Percentiles rank a stretch among this genome's conserved stretches.
phyloP scores from a whole-genome alignment of 1,140 invertebrate species.

The Cataglyphis hispanica region DNA sequence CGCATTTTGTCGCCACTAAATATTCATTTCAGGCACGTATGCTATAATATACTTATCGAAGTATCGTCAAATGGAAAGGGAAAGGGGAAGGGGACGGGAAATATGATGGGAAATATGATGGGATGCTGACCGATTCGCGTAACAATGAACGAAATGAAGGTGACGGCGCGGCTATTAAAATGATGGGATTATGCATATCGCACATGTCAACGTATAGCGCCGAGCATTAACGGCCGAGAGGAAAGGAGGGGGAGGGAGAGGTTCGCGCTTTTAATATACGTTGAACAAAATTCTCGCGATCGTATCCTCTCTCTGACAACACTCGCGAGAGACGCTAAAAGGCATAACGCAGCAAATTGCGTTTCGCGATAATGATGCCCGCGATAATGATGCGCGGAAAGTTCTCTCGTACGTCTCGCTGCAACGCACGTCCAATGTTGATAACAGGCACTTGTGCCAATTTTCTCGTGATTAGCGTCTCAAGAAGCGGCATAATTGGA shows the following conservation, averaged over 20 bases:
- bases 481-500: slow-evolving; percentile 47
- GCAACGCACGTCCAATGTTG: slow-evolving; percentile 20
- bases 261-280: slow-evolving; percentile 69
- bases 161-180: slow-evolving; percentile 68
- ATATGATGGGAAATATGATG: slow-evolving; percentile 38
- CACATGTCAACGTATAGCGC: slow-evolving; percentile 55
- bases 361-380: slow-evolving; percentile 68
- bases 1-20: slow-evolving; percentile 55
- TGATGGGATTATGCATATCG: slow-evolving; percentile 71
- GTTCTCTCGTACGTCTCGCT: slow-evolving; percentile 35
- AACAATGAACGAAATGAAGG: slow-evolving; percentile 51
- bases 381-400: slow-evolving; percentile 65
- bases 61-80: neutral
- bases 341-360: slow-evolving; percentile 66
- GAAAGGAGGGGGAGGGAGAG: too few species aligned
- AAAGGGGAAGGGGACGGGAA: too few species aligned
- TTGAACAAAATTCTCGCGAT: slow-evolving; percentile 66
- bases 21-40: slow-evolving; percentile 59
- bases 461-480: slow-evolving; percentile 48
- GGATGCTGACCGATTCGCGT: slow-evolving; percentile 47
- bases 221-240: slow-evolving; percentile 49
- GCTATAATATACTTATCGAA: slow-evolving; percentile 56
- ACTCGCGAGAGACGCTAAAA: slow-evolving; percentile 44
- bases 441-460: slow-evolving; percentile 38
- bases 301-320: neutral